phyloP scores from a whole-genome alignment of 2,797 vertebrate species.

The Rhinatrema bivittatum region DNA sequence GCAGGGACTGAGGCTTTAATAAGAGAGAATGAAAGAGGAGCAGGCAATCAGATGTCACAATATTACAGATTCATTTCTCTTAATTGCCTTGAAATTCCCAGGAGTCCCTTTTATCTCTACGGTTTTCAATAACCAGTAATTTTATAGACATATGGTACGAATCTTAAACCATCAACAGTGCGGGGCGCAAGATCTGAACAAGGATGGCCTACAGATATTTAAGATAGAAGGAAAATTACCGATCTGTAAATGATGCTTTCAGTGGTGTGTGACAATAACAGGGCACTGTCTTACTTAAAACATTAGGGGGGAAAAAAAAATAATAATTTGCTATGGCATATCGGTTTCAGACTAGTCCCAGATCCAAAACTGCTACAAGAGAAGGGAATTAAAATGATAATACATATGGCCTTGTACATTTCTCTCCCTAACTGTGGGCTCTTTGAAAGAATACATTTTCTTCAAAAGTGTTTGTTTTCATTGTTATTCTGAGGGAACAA shows the following conservation, averaged over 20 bases:
- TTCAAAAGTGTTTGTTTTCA: conserved; percentile 49
- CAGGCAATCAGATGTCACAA: too few relatives aligned
- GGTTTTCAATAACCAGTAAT: neutral
- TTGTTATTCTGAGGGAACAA: conserved; percentile 46
- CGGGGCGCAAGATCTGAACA: conserved; percentile 2
- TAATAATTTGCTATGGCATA: too few relatives aligned
- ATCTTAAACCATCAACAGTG: neutral
- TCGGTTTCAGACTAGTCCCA: conserved; percentile 4
- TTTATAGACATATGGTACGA: neutral
- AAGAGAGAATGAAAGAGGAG: too few relatives aligned
- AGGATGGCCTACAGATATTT: neutral
- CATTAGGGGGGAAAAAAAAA: too few relatives aligned
- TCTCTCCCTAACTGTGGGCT: conserved; percentile 7
- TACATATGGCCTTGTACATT: neutral
- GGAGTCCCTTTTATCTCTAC: neutral
- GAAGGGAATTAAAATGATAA: conserved; percentile 6
- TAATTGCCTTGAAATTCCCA: neutral
- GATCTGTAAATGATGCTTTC: neutral
- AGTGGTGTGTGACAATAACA: too few relatives aligned
- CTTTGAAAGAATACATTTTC: conserved; percentile 31
- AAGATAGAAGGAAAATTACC: neutral
- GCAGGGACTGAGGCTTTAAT: too few relatives aligned
- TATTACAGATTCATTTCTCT: neutral
- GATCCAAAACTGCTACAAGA: conserved; percentile 9
- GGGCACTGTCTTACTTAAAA: too few relatives aligned